Evolutionary conservation across 2,797 vertebrate genomes (phyloP), one percentile per base, ranked within the genome.

Genomic region (Emydoidea blandingii): DNA sequence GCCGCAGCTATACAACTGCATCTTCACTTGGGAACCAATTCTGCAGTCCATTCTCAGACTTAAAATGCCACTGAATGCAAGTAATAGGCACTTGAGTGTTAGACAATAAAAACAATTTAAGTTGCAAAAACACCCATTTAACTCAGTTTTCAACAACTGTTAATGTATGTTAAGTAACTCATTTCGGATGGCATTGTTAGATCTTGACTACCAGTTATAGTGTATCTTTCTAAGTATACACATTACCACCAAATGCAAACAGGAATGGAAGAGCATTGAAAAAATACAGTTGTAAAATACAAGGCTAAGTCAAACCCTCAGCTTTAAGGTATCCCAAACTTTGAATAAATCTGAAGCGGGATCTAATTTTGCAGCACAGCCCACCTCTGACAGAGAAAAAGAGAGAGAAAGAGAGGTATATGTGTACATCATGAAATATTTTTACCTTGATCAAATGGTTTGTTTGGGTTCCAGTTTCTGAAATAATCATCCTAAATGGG

Each of bases 381-480:
- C 85, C 88, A 91, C 72, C 85, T 57, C 6, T 72, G 89, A 86
- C 0, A 86, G 34, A 92, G 81, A 68, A 0, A 1, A 57, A 86
- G 56, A 27, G 6, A 49, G 27, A 78, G 8, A 92, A 8, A 80
- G 19, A 47, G 56, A n/a, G 18, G 12, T 41, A 59, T 3, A 31
- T 5, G 25, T 44, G 52, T 14, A 91, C 12, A 89, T 34, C 53
- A 95, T 11, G 90, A 85, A 91, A 90, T 1, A 92, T 23, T 74
- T 98, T 98, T 98, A 99, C 99, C 99, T 99, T 99, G 99, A 97
- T 99, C 99, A 94, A 99, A 98, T 88, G 99, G 98, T 97, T 99
- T 99, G 98, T 98, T 99, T 93, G 99, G 99, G 97, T 98, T 99
- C 99, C 99, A 99, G 98, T 98, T 99, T 98, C 99, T 99, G 98